phyloP scores from a whole-genome alignment of 2,888 invertebrate genomes.

The Oasisia sp. region DNA sequence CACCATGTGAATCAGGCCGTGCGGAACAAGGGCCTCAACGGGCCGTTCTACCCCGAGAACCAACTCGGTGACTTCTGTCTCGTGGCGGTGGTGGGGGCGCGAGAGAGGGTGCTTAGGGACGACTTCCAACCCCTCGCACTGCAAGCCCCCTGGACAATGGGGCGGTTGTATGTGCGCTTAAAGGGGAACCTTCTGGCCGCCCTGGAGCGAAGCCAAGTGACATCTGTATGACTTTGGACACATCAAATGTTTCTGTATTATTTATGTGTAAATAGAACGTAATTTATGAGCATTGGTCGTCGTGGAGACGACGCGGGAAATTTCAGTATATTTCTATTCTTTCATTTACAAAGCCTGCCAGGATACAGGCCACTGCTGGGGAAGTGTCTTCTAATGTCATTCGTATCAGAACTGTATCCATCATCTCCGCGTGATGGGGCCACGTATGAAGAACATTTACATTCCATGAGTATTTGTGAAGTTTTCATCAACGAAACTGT shows the following conservation, averaged over 20 bases:
- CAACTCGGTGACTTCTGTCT: constrained; percentile 89
- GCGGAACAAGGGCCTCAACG: constrained; percentile 71
- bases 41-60: constrained; percentile 79
- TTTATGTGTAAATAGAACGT: background rate
- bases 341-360: background rate
- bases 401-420: background rate
- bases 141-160: constrained; percentile 73
- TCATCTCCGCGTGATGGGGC: background rate
- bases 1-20: constrained; percentile 82
- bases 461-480: background rate
- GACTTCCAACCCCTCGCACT: constrained; percentile 93
- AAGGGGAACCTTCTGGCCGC: constrained; percentile 75
- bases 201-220: constrained; percentile 65
- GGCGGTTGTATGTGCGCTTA: constrained; percentile 77
- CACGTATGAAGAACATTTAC: background rate
- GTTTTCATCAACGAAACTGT: background rate
- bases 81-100: constrained; percentile 93
- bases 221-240: constrained; percentile 58
- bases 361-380: background rate
- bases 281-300: background rate
- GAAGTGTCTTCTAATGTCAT: background rate
- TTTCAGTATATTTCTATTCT: background rate
- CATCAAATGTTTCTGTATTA: background rate
- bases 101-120: constrained; percentile 91
- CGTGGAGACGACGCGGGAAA: background rate